Conservation (phyloP, 1,140 invertebrate species). For the Diorhabda carinulata region DNA sequence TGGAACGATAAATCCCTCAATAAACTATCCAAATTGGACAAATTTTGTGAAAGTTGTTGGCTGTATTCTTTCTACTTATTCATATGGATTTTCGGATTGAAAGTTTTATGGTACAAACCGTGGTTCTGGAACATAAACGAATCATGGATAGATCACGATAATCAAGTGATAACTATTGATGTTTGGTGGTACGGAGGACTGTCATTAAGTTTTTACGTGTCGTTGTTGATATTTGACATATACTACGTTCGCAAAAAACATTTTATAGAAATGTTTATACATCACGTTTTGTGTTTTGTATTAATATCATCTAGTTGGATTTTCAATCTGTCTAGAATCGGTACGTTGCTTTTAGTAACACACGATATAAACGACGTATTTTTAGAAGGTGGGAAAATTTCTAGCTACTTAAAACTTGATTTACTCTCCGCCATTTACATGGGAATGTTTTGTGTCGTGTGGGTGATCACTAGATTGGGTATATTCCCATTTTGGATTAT, state of each 20-base stretch:
- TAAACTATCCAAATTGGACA: background rate
- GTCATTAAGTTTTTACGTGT: background rate
- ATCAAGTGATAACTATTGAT: background rate
- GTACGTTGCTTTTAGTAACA: background rate
- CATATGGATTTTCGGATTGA: background rate
- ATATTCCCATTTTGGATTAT: background rate
- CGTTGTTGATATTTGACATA: background rate
- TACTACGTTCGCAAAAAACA: background rate
- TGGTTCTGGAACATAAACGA: background rate
- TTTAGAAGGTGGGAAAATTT: background rate
- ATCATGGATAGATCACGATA: background rate
- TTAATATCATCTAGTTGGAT: background rate
- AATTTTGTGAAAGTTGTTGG: background rate
- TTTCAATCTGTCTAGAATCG: background rate
- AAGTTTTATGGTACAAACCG: background rate
- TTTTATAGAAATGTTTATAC: background rate
- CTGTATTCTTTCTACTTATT: background rate
- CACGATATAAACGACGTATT: background rate
- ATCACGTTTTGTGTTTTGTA: background rate
- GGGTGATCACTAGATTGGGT: background rate
- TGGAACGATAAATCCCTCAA: no score
- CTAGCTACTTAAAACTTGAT: background rate
- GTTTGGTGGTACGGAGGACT: background rate
- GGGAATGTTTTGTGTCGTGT: background rate
- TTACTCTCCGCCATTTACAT: background rate